These are phyloP conservation scores for Antennarius striatus DNA, from an alignment of 2,113 vertebrate genomes.

Conservation along the genomic window DNA sequence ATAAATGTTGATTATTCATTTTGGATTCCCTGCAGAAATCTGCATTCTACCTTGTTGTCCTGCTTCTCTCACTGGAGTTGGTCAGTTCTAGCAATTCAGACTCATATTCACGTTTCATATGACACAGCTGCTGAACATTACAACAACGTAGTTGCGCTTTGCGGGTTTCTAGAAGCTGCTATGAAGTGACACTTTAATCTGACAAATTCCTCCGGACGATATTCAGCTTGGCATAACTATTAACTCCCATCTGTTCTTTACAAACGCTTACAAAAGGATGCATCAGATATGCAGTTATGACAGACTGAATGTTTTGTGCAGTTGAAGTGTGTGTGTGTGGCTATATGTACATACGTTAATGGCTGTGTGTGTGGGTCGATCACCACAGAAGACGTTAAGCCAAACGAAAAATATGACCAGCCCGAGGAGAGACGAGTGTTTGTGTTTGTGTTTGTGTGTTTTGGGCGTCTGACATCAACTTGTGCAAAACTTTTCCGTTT, in stretches of 20 bases:
- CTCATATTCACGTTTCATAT: conserved; percentile 5
- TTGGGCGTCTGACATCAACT: not conserved
- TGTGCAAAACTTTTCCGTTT: conserved; percentile 7
- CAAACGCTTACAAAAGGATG: conserved; percentile 13
- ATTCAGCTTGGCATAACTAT: conserved; percentile 26
- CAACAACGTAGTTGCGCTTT: conserved; percentile 27
- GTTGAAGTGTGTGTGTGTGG: conserved; percentile 22
- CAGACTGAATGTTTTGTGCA: conserved; percentile 3
- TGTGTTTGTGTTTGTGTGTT: conserved; percentile 5
- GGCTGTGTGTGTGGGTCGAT: conserved; percentile 36
- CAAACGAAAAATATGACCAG: conserved; percentile 27
- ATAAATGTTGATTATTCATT: too few species aligned
- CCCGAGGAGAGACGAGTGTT: conserved; percentile 5
- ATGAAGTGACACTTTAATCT: conserved; percentile 46
- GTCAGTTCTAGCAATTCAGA: conserved; percentile 1
- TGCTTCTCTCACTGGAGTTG: not conserved
- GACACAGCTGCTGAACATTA: conserved; percentile 30
- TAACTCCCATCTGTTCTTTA: conserved; percentile 37
- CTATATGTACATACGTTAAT: conserved; percentile 20
- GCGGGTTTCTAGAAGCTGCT: conserved; percentile 35
- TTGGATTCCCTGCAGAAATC: too few species aligned
- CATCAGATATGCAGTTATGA: conserved; percentile 9
- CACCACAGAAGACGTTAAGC: conserved; percentile 36
- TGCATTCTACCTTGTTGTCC: too few species aligned
- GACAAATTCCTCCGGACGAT: conserved; percentile 40